Evolutionary conservation across 2,113 vertebrate genomes (phyloP).

Genomic region (Otus sunia): DNA sequence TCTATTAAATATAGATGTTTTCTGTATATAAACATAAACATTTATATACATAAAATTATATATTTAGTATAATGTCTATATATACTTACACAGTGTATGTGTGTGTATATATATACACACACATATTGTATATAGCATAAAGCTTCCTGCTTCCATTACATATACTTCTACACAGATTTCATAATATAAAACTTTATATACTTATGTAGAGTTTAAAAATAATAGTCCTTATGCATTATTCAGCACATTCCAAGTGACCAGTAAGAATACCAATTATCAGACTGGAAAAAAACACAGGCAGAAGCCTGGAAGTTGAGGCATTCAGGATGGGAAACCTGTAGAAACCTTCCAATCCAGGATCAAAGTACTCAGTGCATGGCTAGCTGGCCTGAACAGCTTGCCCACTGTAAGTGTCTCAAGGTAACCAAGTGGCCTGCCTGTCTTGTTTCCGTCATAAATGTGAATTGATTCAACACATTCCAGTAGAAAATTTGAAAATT

Average conservation of each 20-base stretch:
- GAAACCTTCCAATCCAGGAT: not conserved
- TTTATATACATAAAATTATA: not conserved
- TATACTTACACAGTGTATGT: fast-evolving
- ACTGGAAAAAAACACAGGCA: not conserved
- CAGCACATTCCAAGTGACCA: not conserved
- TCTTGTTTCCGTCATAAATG: not conserved
- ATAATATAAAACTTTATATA: not conserved
- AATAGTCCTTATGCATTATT: not conserved
- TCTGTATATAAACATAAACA: not conserved
- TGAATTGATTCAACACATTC: not conserved
- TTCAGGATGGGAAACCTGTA: not conserved
- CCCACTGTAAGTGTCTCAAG: not conserved
- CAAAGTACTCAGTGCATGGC: not conserved
- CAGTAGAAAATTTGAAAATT: not conserved
- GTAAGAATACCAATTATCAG: not conserved
- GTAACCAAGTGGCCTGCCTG: not conserved
- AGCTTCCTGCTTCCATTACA: not conserved
- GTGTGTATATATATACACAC: too few relatives aligned
- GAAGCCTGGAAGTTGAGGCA: not conserved
- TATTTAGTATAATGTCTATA: not conserved
- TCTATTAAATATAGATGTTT: not conserved
- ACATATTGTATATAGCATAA: not conserved
- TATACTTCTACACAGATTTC: not conserved
- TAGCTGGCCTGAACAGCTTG: not conserved
- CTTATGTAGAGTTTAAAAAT: not conserved